phyloP scores from a whole-genome alignment of 2,888 invertebrate genomes.

The Cryptocephalus moraei region DNA sequence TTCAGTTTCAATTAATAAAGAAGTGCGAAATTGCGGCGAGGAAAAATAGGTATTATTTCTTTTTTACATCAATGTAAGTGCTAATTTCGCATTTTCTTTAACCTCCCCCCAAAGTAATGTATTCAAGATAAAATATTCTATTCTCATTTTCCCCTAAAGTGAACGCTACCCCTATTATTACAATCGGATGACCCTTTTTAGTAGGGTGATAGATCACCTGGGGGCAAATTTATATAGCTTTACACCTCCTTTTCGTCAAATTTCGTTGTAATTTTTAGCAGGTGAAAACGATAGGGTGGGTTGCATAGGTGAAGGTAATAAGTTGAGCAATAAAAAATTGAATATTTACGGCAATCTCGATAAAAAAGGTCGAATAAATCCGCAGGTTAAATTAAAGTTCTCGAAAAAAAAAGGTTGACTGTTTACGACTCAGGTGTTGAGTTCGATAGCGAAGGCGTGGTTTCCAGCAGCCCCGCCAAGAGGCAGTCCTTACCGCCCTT shows the following conservation, averaged over 20 bases:
- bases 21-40: too few relatives aligned
- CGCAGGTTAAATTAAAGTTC: not conserved
- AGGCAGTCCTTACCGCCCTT: conserved; percentile 30
- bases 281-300: too few relatives aligned
- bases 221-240: conserved; percentile 18
- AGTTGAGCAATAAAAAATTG: not conserved
- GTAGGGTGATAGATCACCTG: not conserved
- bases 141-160: conserved; percentile 33
- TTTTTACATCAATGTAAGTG: too few relatives aligned
- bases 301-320: too few relatives aligned
- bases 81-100: not conserved
- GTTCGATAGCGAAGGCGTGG: conserved; percentile 36
- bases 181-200: conserved; percentile 35
- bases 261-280: too few relatives aligned
- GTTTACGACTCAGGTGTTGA: conserved; percentile 35
- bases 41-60: too few relatives aligned
- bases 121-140: conserved; percentile 35
- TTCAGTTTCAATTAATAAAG: too few relatives aligned
- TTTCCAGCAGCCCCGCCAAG: conserved; percentile 31
- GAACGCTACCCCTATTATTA: conserved; percentile 35
- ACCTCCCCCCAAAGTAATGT: conserved; percentile 21
- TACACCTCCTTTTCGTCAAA: not conserved
- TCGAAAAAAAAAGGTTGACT: not conserved
- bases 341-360: not conserved
- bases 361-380: not conserved